Conservation (phyloP, 2,797 vertebrate genomes). For the Amblyraja radiata region DNA sequence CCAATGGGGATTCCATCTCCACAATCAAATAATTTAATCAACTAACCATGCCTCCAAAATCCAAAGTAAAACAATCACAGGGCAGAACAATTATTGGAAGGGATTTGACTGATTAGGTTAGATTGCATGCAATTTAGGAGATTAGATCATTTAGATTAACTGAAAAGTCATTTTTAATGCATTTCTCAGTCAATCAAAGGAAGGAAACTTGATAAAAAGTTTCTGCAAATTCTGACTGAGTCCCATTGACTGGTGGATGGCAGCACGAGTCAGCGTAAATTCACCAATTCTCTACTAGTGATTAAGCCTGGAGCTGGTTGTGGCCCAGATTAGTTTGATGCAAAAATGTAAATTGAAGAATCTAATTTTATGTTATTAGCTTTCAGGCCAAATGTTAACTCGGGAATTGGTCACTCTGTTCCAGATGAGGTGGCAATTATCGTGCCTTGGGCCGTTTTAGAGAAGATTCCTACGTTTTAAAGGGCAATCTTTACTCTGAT, state of each 20-base stretch:
- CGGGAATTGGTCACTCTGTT: not conserved
- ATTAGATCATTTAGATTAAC: not conserved
- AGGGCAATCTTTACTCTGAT: not conserved
- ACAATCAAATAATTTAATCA: conserved; percentile 17
- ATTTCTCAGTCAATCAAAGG: not conserved
- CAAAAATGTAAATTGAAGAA: not conserved
- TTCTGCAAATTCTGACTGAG: not conserved
- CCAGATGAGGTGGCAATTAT: not conserved
- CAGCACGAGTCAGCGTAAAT: not conserved
- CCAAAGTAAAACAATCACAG: not conserved
- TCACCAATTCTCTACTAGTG: not conserved
- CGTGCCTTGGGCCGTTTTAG: not conserved
- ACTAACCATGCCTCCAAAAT: not conserved
- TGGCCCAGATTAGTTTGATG: not conserved
- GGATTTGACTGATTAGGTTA: not conserved
- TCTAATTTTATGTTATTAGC: not conserved
- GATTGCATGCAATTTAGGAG: not conserved
- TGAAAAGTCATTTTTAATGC: not conserved
- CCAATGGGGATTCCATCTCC: not conserved
- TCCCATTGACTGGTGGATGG: not conserved
- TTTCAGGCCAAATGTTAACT: not conserved
- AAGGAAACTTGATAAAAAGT: not conserved
- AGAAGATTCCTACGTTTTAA: not conserved
- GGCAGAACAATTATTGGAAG: not conserved
- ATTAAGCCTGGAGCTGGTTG: not conserved